A percentile compares a stretch with the other conserved stretches of the same genome.
phyloP scores from a whole-genome alignment of 2,888 invertebrate species.

The Agrenia bidenticulata region DNA sequence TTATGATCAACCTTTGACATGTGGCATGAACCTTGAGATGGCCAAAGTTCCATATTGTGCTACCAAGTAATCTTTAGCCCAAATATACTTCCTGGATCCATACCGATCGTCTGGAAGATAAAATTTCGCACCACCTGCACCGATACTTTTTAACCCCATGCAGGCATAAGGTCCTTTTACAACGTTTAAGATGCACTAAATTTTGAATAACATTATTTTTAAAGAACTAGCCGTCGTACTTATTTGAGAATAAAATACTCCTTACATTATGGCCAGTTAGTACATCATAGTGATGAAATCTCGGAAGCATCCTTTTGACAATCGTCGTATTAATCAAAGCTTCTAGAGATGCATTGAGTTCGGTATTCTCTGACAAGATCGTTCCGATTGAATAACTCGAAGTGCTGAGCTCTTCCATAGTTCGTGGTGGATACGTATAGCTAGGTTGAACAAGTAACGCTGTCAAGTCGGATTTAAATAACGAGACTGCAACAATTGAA shows the following conservation, averaged over 20 bases:
- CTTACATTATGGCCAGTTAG: constrained; percentile 4
- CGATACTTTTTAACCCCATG: constrained; percentile 14
- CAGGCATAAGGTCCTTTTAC: no score
- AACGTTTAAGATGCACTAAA: no score
- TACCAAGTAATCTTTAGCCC: neutral
- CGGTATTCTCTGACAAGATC: neutral
- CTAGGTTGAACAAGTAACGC: constrained; percentile 15
- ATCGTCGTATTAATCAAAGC: neutral
- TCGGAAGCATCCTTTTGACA: constrained; percentile 2
- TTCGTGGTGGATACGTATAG: constrained; percentile 6
- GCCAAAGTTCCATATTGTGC: neutral
- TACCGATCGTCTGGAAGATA: neutral
- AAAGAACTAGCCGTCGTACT: no score
- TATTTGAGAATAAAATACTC: no score
- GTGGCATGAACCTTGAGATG: neutral
- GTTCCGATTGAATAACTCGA: constrained; percentile 15
- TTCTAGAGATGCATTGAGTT: neutral
- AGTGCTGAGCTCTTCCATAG: constrained; percentile 6
- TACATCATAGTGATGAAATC: constrained; percentile 6
- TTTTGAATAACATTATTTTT: no score
- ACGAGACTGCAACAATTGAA: constrained; percentile 9
- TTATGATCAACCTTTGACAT: constrained; percentile 1
- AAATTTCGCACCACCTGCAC: neutral
- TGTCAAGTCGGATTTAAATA: constrained; percentile 20
- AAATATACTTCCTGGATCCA: neutral